Conservation (phyloP, 2,113 vertebrate genomes). For the Arvicanthis niloticus region DNA sequence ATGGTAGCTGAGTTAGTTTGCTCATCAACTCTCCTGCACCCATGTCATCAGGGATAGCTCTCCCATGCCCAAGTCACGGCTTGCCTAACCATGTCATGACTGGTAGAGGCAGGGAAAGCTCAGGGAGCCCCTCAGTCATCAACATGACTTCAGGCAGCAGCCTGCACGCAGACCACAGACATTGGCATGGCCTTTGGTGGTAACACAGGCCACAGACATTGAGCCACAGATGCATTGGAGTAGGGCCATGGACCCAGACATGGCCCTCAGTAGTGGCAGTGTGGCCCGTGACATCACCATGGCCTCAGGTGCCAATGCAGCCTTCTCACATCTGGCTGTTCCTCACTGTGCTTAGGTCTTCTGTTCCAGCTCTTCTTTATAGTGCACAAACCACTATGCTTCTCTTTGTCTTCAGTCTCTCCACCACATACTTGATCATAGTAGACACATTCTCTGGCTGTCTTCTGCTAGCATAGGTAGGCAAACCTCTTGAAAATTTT, state of each 20-base stretch:
- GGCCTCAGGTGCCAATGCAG: neutral
- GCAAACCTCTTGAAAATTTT: neutral
- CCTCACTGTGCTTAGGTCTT: neutral
- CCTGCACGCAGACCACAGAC: neutral
- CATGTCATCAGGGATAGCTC: neutral
- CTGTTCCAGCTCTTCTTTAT: neutral
- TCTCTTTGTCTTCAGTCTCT: neutral
- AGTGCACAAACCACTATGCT: neutral
- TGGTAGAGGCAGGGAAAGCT: neutral
- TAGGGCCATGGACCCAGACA: neutral
- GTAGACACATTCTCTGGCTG: neutral
- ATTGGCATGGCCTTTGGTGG: neutral
- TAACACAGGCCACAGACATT: neutral
- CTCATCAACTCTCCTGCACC: neutral
- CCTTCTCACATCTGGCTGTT: neutral
- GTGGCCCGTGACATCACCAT: neutral
- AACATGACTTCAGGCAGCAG: too few species aligned
- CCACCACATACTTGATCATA: neutral
- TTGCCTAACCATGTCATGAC: neutral
- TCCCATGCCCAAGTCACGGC: neutral
- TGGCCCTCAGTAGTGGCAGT: neutral
- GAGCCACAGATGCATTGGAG: neutral
- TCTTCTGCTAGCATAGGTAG: neutral
- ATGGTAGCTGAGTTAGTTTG: neutral
- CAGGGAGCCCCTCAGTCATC: neutral